Evolutionary conservation across 2,113 vertebrate species (phyloP), one percentile per base, ranked within the genome.

Genomic region (Smithornis capensis): DNA sequence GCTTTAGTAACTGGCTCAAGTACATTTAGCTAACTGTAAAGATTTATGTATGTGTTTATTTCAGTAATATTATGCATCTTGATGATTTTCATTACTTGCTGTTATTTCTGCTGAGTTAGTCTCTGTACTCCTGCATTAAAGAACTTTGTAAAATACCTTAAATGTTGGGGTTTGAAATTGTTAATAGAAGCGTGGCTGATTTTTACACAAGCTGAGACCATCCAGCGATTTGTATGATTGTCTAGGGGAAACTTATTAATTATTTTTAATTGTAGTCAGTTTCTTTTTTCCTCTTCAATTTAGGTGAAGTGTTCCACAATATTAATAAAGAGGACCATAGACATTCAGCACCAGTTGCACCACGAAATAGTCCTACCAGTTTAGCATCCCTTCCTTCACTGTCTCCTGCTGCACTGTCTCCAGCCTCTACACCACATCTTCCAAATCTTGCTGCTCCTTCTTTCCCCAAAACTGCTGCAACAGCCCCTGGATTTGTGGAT

Each of bases 271-370:
- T 52, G 4, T 60, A 76, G 47, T 31, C 16, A 6, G 3, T 94
- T 35, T 71, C 50, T 84, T 75, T 87, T 90, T 59, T 94, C 8
- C 38, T 44, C 8, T 15, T 15, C 31, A 14, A 89, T 89, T 65
- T 89, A 99, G 99, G 99, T 94, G 99, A 99, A 49, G 99, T 99
- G 74, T 99, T 99, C 97, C 99, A 99, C 90, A 98, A 97, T 95
- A 92, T 99, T 96, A 98, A 94, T 97, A 99, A 99, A 98, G 99
- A 99, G 88, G 99, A 99, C 94, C 98, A 99, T 77, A 96, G 99
- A 94, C 99, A 98, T 86, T 95, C 98, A 33, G 90, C 98, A 23
- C 98, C 98, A 7, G 90, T 98, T n/a, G 97, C 98, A 89, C 98
- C 99, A 13, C 98, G 98, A 95, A 99, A 97, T 94, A 98, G 98